Evolutionary conservation across 2,888 invertebrate genomes (phyloP), one percentile per base, ranked within the genome.

Genomic region (Laothoe populi): DNA sequence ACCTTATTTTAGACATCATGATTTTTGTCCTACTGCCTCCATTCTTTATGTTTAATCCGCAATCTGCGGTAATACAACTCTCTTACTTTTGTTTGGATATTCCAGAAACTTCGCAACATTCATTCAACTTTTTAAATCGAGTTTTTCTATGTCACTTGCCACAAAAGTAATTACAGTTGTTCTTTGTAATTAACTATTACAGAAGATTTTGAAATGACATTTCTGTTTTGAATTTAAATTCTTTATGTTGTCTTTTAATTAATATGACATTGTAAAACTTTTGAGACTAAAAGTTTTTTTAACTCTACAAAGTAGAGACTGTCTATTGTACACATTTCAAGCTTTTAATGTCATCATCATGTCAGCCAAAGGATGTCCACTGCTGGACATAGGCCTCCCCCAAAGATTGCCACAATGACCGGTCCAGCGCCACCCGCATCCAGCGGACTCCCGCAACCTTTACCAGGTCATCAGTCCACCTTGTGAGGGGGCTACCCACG

Each of bases 131-230:
- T 53, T 53, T 16, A 24, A 45, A 38, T 53, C 38, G 44, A 48
- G 63, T 61, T 63, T 63, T 63, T 59, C 60, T 57, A 38, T 60
- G 31, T 46, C 24, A 53, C 64, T 45, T 44, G 60, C 60, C 53
- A 53, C 53, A 19, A 53, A 53, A 35, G 31, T 53, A 53, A 53
- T 53, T 53, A 53, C 35, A 35, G 31, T 35, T 49, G 8, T 53
- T 31, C 19, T 53, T 53, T 35, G 31, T 53, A 53, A 53, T 53
- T 53, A 53, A 19, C 19, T 8, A 53, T 26, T 26, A 31, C 4
- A 8, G 16, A 19, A 42, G 21, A 42, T 49, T 35, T 35, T 60
- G 35, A 23, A 35, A 58, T 35, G 58, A 58, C 48, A 57, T 35
- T 35, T 60, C 24, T 4, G 16, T 19, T 53, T 31, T 26, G 7